These are phyloP conservation scores for Tachysurus vachellii DNA, from an alignment of 2,113 vertebrate genomes.

Conservation along the genomic window DNA sequence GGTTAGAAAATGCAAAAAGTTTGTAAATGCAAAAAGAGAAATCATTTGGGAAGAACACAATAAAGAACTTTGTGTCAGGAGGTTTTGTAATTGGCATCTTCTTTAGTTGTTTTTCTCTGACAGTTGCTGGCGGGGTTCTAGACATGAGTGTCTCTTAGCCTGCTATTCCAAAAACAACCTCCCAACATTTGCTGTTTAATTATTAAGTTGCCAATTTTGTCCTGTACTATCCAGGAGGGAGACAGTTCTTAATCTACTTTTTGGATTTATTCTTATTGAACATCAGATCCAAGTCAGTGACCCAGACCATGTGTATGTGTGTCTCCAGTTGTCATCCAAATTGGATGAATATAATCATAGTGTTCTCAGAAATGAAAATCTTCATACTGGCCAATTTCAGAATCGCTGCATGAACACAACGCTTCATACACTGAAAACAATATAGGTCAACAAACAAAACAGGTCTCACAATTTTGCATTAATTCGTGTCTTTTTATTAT, in stretches of 20 bases:
- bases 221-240: slow-evolving; percentile 32
- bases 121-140: slow-evolving; percentile 23
- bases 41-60: not conserved
- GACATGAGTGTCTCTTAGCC: slow-evolving; percentile 6
- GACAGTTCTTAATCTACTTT: slow-evolving; percentile 47
- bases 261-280: slow-evolving; percentile 40
- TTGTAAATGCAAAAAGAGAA: not conserved
- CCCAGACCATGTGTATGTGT: slow-evolving; percentile 20
- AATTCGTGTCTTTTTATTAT: not conserved
- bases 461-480: not conserved
- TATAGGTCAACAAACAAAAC: no score
- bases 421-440: not conserved
- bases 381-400: slow-evolving; percentile 34
- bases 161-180: slow-evolving; percentile 47
- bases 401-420: slow-evolving; percentile 10
- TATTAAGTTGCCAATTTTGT: slow-evolving; percentile 62
- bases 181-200: slow-evolving; percentile 63
- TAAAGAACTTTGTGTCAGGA: not conserved
- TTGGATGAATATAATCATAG: slow-evolving; percentile 40
- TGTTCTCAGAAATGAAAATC: slow-evolving; percentile 47
- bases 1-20: not conserved
- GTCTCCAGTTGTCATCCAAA: slow-evolving; percentile 32
- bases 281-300: slow-evolving; percentile 45
- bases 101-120: slow-evolving; percentile 23
- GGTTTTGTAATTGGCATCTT: slow-evolving; percentile 1